Evolutionary conservation across 2,888 invertebrate species (phyloP), one percentile per base, ranked within the genome.

Genomic region (Iselma pallidipennis): DNA sequence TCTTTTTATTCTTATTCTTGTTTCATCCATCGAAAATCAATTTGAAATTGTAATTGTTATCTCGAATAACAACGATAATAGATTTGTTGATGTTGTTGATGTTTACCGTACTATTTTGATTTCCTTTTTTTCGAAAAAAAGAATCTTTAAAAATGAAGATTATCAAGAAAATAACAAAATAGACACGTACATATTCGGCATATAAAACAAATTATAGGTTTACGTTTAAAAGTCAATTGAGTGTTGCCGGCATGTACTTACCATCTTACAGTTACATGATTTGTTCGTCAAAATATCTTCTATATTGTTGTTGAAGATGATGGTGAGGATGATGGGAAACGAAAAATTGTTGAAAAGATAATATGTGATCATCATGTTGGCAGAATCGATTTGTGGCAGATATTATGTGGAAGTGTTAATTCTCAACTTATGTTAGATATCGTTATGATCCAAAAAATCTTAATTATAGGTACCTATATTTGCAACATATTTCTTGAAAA

Each of bases 21-120:
- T 19, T 37, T 37, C 16, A 37, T 37, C 16, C 7, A 7, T 61
- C 57, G 53, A 33, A 63, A 67, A 67, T 70, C 67, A 70, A 71
- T 70, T 68, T 53, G 57, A 53, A 7, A 28, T 54, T 56, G 69
- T 68, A 68, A 70, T 70, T 68, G 65, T 65, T 67, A 59, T 68
- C 65, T 66, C 57, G 58, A 59, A 57, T 45, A 45, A 0, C 45
- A 45, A 21, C 9, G 10, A 45, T 45, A 19, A 45, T 45, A 45
- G 45, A 21, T 21, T 45, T 45, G 42, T 45, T 45, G 21, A 19
- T 42, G 19, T 37, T 37, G 12, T 42, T 10, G 19, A 21, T 7
- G 10, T 37, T 16, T 16, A 37, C 19, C 45, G 21, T 45, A 21
- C 21, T 45, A 3, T 45, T 45, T 45, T 10, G 6, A 12, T 21